A percentile compares a stretch with the other conserved stretches of the same genome.
phyloP scores from a whole-genome alignment of 2,113 vertebrate species.

The Rhea americana region DNA sequence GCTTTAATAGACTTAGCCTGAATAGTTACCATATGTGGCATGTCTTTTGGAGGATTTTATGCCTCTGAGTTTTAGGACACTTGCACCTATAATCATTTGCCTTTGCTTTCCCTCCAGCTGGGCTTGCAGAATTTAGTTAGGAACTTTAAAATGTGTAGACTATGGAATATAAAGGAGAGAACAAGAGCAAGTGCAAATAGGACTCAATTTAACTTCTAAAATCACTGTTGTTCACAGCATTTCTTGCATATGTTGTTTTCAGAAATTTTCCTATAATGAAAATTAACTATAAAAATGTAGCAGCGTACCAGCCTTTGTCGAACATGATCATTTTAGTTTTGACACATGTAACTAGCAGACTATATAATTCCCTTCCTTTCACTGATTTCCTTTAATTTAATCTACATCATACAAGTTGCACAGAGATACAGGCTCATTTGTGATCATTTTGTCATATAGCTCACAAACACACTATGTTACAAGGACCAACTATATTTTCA shows the following conservation, averaged over 20 bases:
- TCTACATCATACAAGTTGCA: neutral
- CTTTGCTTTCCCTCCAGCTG: neutral
- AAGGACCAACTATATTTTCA: neutral
- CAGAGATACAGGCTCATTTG: neutral
- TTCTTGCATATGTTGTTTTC: neutral
- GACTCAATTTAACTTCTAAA: neutral
- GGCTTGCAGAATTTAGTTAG: neutral
- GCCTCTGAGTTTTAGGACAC: neutral
- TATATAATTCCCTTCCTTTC: neutral
- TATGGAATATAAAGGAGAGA: rapidly evolving
- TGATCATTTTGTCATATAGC: neutral
- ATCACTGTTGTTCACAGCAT: neutral
- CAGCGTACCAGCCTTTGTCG: neutral
- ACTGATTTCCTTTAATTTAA: neutral
- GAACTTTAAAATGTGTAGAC: neutral
- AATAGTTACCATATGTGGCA: neutral
- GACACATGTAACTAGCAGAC: neutral
- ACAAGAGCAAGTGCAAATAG: neutral
- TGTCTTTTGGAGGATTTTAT: neutral
- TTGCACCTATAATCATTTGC: neutral
- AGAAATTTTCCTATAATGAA: neutral
- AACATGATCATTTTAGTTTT: neutral
- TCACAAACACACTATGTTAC: neutral
- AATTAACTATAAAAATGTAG: neutral
- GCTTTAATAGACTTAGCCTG: neutral